phyloP scores from a whole-genome alignment of 2,888 invertebrate species.

The Diplolepis rosae region DNA sequence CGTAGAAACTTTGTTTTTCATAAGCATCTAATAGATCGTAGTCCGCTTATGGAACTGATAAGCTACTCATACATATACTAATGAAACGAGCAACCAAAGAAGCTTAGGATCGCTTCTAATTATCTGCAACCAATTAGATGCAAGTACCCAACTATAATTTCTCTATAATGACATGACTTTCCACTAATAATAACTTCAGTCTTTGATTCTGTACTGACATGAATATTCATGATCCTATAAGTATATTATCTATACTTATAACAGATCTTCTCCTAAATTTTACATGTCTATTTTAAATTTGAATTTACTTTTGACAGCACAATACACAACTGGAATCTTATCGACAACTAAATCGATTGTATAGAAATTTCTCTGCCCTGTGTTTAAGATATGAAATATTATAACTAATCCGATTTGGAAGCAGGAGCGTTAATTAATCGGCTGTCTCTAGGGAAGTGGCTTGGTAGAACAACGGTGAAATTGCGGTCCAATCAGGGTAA shows the following conservation, averaged over 20 bases:
- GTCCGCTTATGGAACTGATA: constrained; percentile 24
- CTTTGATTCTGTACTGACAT: too few relatives aligned
- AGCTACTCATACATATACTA: constrained; percentile 17
- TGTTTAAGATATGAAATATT: constrained; percentile 28
- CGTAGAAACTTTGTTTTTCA: constrained; percentile 1
- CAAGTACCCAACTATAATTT: not conserved
- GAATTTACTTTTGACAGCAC: not conserved
- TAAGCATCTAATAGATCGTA: constrained; percentile 10
- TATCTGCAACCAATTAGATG: not conserved
- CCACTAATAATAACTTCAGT: not conserved
- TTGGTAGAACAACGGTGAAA: constrained; percentile 32
- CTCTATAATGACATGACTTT: not conserved
- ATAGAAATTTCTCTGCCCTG: not conserved
- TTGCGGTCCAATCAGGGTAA: constrained; percentile 44
- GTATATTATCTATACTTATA: not conserved
- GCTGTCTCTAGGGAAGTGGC: constrained; percentile 32
- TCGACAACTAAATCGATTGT: not conserved
- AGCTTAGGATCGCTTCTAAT: constrained; percentile 5
- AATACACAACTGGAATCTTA: not conserved
- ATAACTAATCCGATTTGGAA: constrained; percentile 45
- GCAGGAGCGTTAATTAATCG: constrained; percentile 45
- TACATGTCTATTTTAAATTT: not conserved
- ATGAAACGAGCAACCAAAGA: not conserved
- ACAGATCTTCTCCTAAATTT: not conserved
- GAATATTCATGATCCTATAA: too few relatives aligned